Conservation (phyloP, 2,888 invertebrate species). For the Pyrgus malvae region DNA sequence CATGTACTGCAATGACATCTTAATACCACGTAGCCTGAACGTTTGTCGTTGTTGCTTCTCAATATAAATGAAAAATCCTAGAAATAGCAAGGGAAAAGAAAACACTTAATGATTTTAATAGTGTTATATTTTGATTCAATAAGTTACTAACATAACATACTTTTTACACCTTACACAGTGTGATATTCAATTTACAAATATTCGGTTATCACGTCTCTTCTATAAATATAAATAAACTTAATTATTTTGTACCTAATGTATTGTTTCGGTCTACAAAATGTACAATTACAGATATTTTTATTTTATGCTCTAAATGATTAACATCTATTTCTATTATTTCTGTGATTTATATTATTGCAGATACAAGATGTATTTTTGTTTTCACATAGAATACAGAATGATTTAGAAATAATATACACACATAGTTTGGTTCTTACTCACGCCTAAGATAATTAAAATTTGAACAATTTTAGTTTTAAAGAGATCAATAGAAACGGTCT, state of each 20-base stretch:
- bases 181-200: constrained; percentile 74
- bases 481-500: too few relatives aligned
- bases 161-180: constrained; percentile 72
- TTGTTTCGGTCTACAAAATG: constrained; percentile 43
- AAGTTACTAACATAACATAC: constrained; percentile 78
- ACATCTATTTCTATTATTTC: constrained; percentile 28
- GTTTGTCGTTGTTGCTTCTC: too few relatives aligned
- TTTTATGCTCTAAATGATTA: constrained; percentile 10
- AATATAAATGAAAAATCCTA: too few relatives aligned
- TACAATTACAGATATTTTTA: constrained; percentile 28
- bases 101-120: constrained; percentile 46
- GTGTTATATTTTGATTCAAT: constrained; percentile 80
- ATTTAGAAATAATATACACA: too few relatives aligned
- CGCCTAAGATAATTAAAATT: too few relatives aligned
- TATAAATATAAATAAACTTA: constrained; percentile 66
- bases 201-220: constrained; percentile 55
- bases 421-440: too few relatives aligned
- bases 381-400: too few relatives aligned
- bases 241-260: constrained; percentile 74
- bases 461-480: too few relatives aligned
- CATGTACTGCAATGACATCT: too few relatives aligned
- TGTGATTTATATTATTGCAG: not conserved
- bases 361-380: not conserved
- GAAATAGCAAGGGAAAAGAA: constrained; percentile 15
- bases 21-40: too few relatives aligned